Evolutionary conservation across 1,140 invertebrate genomes (phyloP).

Genomic region (Drosophila busckii): DNA sequence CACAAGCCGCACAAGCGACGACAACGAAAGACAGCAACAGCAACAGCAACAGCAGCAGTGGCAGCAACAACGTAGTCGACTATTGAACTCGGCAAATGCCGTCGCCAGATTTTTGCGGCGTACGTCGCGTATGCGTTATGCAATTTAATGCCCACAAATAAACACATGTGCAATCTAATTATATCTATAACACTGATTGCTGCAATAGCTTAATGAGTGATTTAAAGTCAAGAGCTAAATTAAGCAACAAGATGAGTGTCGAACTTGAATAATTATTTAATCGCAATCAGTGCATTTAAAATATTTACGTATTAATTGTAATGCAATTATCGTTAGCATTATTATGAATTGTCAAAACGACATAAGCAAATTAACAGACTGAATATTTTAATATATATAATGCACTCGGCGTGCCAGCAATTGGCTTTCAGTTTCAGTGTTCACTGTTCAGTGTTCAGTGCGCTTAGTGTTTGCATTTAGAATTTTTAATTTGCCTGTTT

Average conservation of each 20-base stretch:
- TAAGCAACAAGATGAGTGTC: too few species aligned
- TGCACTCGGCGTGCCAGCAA: too few species aligned
- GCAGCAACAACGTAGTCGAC: slow-evolving; percentile 1
- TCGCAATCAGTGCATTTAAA: too few species aligned
- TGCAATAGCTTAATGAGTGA: slow-evolving; percentile 25
- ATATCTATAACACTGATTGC: slow-evolving; percentile 41
- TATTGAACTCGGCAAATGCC: slow-evolving; percentile 6
- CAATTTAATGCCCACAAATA: slow-evolving; percentile 39
- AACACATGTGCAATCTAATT: slow-evolving; percentile 41
- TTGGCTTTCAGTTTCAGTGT: too few species aligned
- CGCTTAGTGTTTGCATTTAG: too few species aligned
- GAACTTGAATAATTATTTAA: too few species aligned
- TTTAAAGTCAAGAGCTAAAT: background rate
- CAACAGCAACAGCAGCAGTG: background rate
- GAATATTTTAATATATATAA: too few species aligned
- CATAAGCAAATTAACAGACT: too few species aligned
- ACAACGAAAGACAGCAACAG: slow-evolving; percentile 15
- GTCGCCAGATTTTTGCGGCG: slow-evolving; percentile 11
- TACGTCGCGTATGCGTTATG: slow-evolving; percentile 42
- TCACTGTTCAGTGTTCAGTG: too few species aligned
- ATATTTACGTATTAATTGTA: too few species aligned
- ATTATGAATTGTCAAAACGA: too few species aligned
- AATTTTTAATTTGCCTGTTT: slow-evolving; percentile 36
- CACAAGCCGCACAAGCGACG: slow-evolving; percentile 51
- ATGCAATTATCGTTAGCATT: too few species aligned